phyloP scores from a whole-genome alignment of 2,888 invertebrate species.

The Polyploca ridens region DNA sequence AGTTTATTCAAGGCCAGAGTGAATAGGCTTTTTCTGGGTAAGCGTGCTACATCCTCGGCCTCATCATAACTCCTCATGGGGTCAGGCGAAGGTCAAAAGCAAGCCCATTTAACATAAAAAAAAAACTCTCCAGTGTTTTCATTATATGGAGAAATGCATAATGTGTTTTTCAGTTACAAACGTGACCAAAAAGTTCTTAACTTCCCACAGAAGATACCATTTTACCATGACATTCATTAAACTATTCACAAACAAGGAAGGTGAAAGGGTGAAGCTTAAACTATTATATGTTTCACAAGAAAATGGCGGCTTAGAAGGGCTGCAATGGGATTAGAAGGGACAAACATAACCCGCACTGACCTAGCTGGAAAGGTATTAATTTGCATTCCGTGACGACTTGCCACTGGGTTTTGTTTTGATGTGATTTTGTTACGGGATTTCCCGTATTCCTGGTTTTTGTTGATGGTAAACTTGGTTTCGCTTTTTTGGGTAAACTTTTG shows the following conservation, averaged over 20 bases:
- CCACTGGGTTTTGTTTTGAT: background rate
- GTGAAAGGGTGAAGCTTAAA: background rate
- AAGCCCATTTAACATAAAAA: too few species aligned
- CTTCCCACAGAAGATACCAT: background rate
- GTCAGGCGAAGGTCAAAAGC: too few species aligned
- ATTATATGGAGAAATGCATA: too few species aligned
- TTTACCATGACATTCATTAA: too few species aligned
- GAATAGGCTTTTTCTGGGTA: too few species aligned
- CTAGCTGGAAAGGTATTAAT: constrained; percentile 3
- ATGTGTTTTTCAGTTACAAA: too few species aligned
- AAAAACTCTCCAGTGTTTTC: too few species aligned
- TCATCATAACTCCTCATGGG: too few species aligned
- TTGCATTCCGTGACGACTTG: constrained; percentile 1
- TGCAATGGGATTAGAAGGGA: constrained; percentile 10
- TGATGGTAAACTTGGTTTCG: background rate
- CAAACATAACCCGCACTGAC: constrained; percentile 5
- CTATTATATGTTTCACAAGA: constrained; percentile 8
- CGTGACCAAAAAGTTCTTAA: too few species aligned
- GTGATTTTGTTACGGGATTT: constrained; percentile 1
- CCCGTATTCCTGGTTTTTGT: background rate
- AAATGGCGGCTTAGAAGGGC: constrained; percentile 9
- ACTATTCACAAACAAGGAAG: background rate
- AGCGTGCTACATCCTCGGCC: too few species aligned
- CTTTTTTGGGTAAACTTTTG: background rate
- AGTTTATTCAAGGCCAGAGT: too few species aligned